Base-by-base conservation (phyloP, 1,140 invertebrate species). In the Mya arenaria region DNA sequence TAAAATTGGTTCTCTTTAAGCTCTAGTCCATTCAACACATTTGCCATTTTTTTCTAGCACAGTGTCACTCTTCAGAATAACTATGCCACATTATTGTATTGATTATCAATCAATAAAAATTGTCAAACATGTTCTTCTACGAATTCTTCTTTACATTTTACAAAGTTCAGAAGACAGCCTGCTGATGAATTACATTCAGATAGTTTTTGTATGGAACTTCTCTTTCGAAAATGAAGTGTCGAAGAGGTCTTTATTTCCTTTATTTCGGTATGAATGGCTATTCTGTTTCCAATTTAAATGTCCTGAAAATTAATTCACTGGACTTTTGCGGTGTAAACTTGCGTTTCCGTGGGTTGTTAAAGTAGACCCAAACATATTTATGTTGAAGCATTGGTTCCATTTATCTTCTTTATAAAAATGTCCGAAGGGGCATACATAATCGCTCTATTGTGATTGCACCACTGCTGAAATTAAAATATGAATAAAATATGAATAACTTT, bases 311-410 rank as follows among this genome's bases (percentile, higher is more conserved):
- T 25, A 65, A 32, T 19, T 78, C 60, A 10, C 32, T 17, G 55
- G 74, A 65, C 28, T 78, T 78, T 39, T 52, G 63, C 19, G 39
- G 52, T 6, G 44, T 58, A 6, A 56, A 52, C 48, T 41, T 55
- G n/a, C 75, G 34, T 58, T 79, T 79, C n/a, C 65, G 28, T 1
- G 63, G 75, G 39, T 68, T 79, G 28, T 69, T 79, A 30, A 60
- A 60, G 8, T 25, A 10, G 58, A 13, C 58, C 63, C 41, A 79
- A 13, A 34, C 37, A 23, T 34, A 69, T 25, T 58, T 39, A 79
- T 25, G 65, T 79, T 37, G 52, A 58, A 13, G 75, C 41, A 1
- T 25, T 2, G 17, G 60, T 58, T 23, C 75, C 75, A 41, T 79
- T 63, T 39, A 56, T 69, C 13, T 58, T 66, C 52, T 58, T 79